Conservation (phyloP, 2,797 vertebrate genomes). For the Leptatherina wallacei region DNA sequence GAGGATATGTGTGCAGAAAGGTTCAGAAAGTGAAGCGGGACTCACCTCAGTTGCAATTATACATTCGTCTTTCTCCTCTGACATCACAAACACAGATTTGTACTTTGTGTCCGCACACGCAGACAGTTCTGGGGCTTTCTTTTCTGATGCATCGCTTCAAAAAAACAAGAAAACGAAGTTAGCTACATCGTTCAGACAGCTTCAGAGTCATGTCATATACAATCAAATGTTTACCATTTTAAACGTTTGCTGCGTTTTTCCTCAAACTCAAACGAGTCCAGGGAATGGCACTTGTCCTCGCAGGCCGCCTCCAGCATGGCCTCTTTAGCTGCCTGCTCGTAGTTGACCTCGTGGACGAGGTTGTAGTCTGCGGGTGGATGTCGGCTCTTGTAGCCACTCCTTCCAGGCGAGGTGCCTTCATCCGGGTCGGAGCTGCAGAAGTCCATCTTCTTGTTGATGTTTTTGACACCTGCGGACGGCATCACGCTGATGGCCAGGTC, state of each 20-base stretch:
- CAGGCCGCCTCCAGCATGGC: constrained; percentile 83
- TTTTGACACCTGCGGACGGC: constrained; percentile 90
- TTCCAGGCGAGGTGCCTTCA: constrained; percentile 78
- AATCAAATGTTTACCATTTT: constrained; percentile 85
- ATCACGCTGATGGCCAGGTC: constrained; percentile 88
- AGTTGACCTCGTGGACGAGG: constrained; percentile 91
- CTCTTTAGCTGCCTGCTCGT: constrained; percentile 82
- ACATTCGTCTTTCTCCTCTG: constrained; percentile 97
- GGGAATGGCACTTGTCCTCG: constrained; percentile 84
- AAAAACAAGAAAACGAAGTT: constrained; percentile 43
- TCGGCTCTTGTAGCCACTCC: constrained; percentile 88
- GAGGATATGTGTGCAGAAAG: neutral
- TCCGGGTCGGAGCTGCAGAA: constrained; percentile 84
- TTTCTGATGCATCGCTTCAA: constrained; percentile 88
- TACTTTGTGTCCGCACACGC: constrained; percentile 94
- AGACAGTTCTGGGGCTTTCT: constrained; percentile 90
- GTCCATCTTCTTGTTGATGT: constrained; percentile 97
- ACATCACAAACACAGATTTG: constrained; percentile 99
- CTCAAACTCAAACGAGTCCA: constrained; percentile 86
- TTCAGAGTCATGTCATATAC: neutral
- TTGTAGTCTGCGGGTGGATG: constrained; percentile 91
- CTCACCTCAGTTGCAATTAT: constrained; percentile 99
- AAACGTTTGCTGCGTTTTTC: constrained; percentile 89
- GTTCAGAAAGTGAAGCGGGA: neutral
- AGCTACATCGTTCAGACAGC: neutral